These are phyloP conservation scores for Drosophila demipolita DNA, from an alignment of 2,888 invertebrate species.

Conservation along the genomic window DNA sequence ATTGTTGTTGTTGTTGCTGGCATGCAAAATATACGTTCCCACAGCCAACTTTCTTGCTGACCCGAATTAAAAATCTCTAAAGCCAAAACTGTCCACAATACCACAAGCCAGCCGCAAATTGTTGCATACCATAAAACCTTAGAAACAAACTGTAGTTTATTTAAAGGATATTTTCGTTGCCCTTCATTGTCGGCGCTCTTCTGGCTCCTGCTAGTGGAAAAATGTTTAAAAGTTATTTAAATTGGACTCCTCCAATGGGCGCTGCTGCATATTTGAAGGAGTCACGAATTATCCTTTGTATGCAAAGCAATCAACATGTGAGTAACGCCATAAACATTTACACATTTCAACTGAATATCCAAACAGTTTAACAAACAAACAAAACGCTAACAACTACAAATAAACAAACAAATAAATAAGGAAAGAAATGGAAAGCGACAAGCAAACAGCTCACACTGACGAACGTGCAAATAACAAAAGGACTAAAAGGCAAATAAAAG, in stretches of 20 bases:
- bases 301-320: slow-evolving; percentile 59
- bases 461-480: slow-evolving; percentile 41
- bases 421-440: slow-evolving; percentile 38
- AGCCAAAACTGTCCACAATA: slow-evolving; percentile 1
- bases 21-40: background rate
- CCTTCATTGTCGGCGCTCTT: background rate
- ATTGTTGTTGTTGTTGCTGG: background rate
- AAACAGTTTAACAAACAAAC: slow-evolving; percentile 74
- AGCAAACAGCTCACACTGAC: slow-evolving; percentile 15
- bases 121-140: slow-evolving; percentile 1
- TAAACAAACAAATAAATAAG: slow-evolving; percentile 56
- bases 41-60: background rate
- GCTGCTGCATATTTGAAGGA: slow-evolving; percentile 24
- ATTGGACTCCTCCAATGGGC: background rate
- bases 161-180: slow-evolving; percentile 4
- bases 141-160: slow-evolving; percentile 29
- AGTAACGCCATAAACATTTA: slow-evolving; percentile 22
- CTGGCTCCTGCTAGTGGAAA: background rate
- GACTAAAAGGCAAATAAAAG: slow-evolving; percentile 69
- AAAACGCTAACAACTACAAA: slow-evolving; percentile 69
- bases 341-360: slow-evolving; percentile 69
- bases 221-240: background rate
- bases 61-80: background rate
- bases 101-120: slow-evolving; percentile 30
- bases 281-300: slow-evolving; percentile 9